phyloP scores from a whole-genome alignment of 2,888 invertebrate species.

The Epinotia demarniana region DNA sequence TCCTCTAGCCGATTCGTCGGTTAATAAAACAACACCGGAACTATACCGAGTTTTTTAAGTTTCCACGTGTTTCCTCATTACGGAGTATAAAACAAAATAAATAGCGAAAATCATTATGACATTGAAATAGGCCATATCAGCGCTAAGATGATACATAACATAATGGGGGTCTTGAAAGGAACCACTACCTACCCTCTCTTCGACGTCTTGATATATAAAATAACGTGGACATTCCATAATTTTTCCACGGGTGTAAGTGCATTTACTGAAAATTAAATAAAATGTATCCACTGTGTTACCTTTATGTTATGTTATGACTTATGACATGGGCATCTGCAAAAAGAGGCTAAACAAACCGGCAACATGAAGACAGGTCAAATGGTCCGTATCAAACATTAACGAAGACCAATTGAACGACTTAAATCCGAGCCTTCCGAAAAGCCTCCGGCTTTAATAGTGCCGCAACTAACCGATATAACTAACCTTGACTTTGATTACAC shows the following conservation, averaged over 20 bases:
- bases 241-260: neutral
- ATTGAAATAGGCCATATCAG: too few relatives aligned
- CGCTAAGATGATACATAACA: too few relatives aligned
- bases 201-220: too few relatives aligned
- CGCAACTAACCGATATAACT: neutral
- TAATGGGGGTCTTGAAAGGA: too few relatives aligned
- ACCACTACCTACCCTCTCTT: too few relatives aligned
- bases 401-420: neutral
- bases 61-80: neutral
- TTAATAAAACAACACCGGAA: neutral
- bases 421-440: neutral
- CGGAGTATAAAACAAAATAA: neutral
- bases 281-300: neutral
- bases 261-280: neutral
- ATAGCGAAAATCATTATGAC: neutral
- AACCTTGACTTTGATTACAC: slow-evolving; percentile 25
- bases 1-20: neutral
- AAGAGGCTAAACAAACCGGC: neutral
- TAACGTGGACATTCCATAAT: neutral
- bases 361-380: neutral
- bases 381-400: neutral
- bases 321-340: neutral
- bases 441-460: neutral
- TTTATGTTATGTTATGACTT: neutral
- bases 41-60: neutral